Conservation (phyloP, 2,888 invertebrate genomes). For the Limnephilus auricula region DNA sequence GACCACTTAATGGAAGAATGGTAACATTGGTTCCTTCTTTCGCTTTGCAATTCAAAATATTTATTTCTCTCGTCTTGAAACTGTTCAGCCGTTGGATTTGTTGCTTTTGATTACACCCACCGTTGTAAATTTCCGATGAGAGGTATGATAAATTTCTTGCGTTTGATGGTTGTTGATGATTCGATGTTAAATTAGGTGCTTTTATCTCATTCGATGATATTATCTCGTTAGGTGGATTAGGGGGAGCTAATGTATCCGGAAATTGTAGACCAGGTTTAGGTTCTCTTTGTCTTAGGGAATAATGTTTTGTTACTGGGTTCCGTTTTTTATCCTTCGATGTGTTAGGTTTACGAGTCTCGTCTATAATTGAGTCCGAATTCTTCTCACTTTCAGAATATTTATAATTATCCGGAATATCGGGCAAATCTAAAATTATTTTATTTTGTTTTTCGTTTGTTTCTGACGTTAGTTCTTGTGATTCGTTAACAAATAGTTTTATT, state of each 20-base stretch:
- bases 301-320: conserved; percentile 73
- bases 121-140: conserved; percentile 61
- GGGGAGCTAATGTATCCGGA: conserved; percentile 57
- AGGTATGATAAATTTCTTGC: conserved; percentile 24
- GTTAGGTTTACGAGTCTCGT: conserved; percentile 7
- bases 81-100: conserved; percentile 61
- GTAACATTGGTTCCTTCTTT: conserved; percentile 70
- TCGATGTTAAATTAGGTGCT: conserved; percentile 46
- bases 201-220: conserved; percentile 29
- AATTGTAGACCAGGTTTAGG: conserved; percentile 68
- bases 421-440: conserved; percentile 66
- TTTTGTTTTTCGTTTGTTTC: conserved; percentile 67
- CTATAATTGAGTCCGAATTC: background rate
- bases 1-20: conserved; percentile 76
- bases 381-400: background rate
- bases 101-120: conserved; percentile 56
- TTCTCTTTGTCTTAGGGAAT: conserved; percentile 76
- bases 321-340: conserved; percentile 50
- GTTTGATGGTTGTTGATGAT: conserved; percentile 6
- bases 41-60: conserved; percentile 34
- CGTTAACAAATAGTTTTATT: conserved; percentile 20
- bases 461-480: background rate
- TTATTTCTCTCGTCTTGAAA: conserved; percentile 56
- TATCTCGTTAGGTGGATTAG: conserved; percentile 52
- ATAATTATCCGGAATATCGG: conserved; percentile 57